Evolutionary conservation across 2,113 vertebrate genomes (phyloP).

Genomic region (Calyptomena viridis): DNA sequence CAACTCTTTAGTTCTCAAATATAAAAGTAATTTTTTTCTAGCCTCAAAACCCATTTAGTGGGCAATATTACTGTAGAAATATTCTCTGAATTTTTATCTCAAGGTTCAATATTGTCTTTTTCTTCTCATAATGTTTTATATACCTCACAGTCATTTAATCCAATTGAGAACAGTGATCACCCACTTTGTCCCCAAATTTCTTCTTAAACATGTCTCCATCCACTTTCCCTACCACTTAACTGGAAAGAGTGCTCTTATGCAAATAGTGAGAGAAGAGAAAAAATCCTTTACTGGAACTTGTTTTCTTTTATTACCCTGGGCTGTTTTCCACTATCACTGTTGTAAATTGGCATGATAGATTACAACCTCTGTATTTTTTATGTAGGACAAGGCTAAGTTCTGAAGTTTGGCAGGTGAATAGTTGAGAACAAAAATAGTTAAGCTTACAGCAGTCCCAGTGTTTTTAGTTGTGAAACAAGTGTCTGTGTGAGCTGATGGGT

Average conservation of each 20-base stretch:
- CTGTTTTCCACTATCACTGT: background rate
- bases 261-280: background rate
- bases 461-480: background rate
- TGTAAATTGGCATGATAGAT: background rate
- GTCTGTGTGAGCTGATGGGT: background rate
- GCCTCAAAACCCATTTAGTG: background rate
- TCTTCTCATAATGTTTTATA: background rate
- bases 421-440: background rate
- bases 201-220: background rate
- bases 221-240: background rate
- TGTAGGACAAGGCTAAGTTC: background rate
- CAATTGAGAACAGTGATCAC: background rate
- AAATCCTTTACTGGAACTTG: background rate
- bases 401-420: background rate
- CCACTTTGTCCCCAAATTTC: background rate
- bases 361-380: background rate
- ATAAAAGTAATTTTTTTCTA: background rate
- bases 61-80: background rate
- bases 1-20: background rate
- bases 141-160: background rate
- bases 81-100: background rate
- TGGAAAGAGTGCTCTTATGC: background rate
- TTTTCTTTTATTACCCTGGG: background rate
- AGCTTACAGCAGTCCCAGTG: accelerated
- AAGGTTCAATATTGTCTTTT: background rate